Evolutionary conservation across 2,797 vertebrate species (phyloP).

Genomic region (Tarsius wallacei): DNA sequence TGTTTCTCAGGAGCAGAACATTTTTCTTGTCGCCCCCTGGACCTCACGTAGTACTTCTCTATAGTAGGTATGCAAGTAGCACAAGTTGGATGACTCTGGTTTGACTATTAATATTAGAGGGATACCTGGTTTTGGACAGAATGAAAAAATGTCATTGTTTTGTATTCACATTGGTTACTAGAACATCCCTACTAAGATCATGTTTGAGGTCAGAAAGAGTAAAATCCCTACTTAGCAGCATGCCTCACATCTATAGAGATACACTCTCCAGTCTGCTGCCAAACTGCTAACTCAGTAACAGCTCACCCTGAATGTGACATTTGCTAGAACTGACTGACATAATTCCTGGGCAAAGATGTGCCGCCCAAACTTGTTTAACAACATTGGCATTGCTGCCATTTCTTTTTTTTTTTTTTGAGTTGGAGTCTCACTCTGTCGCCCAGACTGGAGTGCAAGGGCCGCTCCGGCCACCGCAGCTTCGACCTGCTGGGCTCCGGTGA

Average conservation of each 20-base stretch:
- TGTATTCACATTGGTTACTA: not conserved
- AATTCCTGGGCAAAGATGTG: not conserved
- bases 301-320: not conserved
- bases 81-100: not conserved
- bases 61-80: not conserved
- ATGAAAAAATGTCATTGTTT: not conserved
- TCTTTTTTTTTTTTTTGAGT: not conserved
- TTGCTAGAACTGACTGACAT: not conserved
- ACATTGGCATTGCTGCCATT: not conserved
- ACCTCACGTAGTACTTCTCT: not conserved
- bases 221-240: not conserved
- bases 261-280: not conserved
- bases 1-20: not conserved
- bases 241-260: not conserved
- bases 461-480: too few species aligned
- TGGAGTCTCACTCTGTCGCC: too few species aligned
- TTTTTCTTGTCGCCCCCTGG: not conserved
- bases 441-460: too few species aligned
- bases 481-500: too few species aligned
- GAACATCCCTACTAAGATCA: not conserved
- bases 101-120: not conserved
- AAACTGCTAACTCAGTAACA: not conserved
- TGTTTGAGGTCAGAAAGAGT: constrained; percentile 25
- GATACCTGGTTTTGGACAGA: not conserved
- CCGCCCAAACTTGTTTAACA: not conserved